phyloP scores from a whole-genome alignment of 1,140 invertebrate genomes.

The Hyphantria cunea region DNA sequence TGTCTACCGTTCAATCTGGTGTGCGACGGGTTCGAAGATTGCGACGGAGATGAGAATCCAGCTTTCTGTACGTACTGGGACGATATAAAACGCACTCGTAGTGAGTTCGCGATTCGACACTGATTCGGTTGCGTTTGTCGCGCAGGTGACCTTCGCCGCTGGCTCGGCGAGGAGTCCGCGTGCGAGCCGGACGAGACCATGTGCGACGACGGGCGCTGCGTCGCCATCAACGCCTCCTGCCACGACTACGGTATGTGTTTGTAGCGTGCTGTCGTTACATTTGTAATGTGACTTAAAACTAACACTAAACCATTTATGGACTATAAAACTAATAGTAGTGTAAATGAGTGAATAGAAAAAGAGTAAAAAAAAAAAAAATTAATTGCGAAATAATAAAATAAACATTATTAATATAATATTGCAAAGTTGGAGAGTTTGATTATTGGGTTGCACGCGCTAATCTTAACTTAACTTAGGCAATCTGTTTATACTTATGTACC shows the following conservation, averaged over 20 bases:
- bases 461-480: too few relatives aligned
- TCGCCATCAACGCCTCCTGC: constrained; percentile 38
- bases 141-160: constrained; percentile 9
- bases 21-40: constrained; percentile 88
- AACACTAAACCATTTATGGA: too few relatives aligned
- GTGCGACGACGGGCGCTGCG: constrained; percentile 56
- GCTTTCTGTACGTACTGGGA: constrained; percentile 72
- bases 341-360: too few relatives aligned
- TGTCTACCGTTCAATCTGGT: constrained; percentile 85
- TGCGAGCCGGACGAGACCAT: constrained; percentile 32
- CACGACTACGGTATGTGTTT: constrained; percentile 12
- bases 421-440: too few relatives aligned
- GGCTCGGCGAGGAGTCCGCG: constrained; percentile 32
- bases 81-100: not conserved
- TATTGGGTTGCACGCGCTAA: too few relatives aligned
- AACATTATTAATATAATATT: too few relatives aligned
- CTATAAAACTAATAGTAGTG: too few relatives aligned
- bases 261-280: too few relatives aligned
- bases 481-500: too few relatives aligned
- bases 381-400: too few relatives aligned
- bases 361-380: too few relatives aligned
- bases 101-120: not conserved
- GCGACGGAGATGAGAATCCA: constrained; percentile 86
- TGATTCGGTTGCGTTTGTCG: not conserved
- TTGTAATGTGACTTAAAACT: not conserved